These are phyloP conservation scores for Bradypodion pumilum DNA, from an alignment of 2,797 vertebrate genomes.

Conservation along the genomic window DNA sequence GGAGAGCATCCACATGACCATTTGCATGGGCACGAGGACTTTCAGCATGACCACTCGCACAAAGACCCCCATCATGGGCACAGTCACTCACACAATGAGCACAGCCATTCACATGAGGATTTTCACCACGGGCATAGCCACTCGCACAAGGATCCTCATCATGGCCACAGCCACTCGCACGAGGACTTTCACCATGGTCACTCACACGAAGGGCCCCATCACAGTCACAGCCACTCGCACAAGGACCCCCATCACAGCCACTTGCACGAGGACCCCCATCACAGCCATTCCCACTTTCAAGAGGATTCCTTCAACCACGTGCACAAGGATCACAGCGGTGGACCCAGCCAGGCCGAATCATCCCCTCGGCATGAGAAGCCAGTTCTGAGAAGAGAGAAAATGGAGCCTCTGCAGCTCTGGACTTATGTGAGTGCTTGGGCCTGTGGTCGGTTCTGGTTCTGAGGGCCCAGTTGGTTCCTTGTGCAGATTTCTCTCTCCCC, in stretches of 20 bases:
- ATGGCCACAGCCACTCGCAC: slow-evolving; percentile 61
- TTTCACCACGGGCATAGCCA: slow-evolving; percentile 68
- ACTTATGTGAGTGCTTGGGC: slow-evolving; percentile 78
- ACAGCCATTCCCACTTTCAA: background rate
- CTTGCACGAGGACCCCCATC: background rate
- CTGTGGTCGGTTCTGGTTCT: background rate
- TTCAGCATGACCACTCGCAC: slow-evolving; percentile 67
- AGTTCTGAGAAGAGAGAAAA: slow-evolving; percentile 56
- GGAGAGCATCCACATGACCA: background rate
- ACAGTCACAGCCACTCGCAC: background rate
- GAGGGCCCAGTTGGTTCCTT: too few relatives aligned
- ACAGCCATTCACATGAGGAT: too few relatives aligned
- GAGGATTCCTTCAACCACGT: background rate
- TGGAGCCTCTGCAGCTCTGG: slow-evolving; percentile 84
- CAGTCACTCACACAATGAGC: slow-evolving; percentile 17
- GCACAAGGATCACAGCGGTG: background rate
- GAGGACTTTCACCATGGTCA: slow-evolving; percentile 44
- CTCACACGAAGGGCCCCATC: slow-evolving; percentile 25
- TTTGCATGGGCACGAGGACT: background rate
- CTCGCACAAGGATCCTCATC: slow-evolving; percentile 36
- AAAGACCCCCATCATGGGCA: slow-evolving; percentile 59
- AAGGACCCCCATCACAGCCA: background rate
- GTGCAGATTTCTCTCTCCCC: too few relatives aligned
- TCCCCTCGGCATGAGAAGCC: slow-evolving; percentile 61
- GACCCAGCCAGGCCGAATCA: background rate